phyloP scores from a whole-genome alignment of 2,888 invertebrate genomes.

The Geotrupes spiniger region DNA sequence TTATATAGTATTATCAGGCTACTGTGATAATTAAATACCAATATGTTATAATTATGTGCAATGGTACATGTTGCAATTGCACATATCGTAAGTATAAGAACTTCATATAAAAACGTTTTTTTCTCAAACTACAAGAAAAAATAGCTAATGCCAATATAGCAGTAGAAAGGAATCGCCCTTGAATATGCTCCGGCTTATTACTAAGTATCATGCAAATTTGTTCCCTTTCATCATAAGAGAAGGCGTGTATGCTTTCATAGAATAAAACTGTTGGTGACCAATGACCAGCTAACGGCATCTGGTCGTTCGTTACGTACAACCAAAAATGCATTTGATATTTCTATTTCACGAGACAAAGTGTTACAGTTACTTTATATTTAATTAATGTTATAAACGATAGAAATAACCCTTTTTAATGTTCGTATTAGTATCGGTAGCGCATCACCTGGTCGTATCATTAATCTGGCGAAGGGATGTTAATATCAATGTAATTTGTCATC shows the following conservation, averaged over 20 bases:
- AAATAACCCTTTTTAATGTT: no score
- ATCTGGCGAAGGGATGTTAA: slow-evolving; percentile 29
- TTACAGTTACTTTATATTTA: no score
- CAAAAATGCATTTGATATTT: neutral
- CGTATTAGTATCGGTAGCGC: slow-evolving; percentile 10
- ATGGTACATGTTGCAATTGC: no score
- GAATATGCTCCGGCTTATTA: slow-evolving; percentile 16
- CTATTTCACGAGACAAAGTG: no score
- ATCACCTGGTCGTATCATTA: slow-evolving; percentile 32
- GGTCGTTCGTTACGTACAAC: neutral
- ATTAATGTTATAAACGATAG: no score
- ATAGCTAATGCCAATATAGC: neutral
- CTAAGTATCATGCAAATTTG: neutral
- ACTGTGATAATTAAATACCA: no score
- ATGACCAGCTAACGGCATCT: slow-evolving; percentile 10
- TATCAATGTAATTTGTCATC: slow-evolving; percentile 31
- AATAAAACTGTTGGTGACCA: slow-evolving; percentile 9
- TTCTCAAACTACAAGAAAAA: no score
- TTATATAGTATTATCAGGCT: no score
- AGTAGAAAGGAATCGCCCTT: slow-evolving; percentile 13
- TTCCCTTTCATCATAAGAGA: neutral
- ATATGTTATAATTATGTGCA: no score
- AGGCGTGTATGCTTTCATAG: slow-evolving; percentile 7
- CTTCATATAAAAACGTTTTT: no score
- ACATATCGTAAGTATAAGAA: no score